These are phyloP conservation scores for Synanceia verrucosa DNA, from an alignment of 2,797 vertebrate species.

Conservation along the genomic window DNA sequence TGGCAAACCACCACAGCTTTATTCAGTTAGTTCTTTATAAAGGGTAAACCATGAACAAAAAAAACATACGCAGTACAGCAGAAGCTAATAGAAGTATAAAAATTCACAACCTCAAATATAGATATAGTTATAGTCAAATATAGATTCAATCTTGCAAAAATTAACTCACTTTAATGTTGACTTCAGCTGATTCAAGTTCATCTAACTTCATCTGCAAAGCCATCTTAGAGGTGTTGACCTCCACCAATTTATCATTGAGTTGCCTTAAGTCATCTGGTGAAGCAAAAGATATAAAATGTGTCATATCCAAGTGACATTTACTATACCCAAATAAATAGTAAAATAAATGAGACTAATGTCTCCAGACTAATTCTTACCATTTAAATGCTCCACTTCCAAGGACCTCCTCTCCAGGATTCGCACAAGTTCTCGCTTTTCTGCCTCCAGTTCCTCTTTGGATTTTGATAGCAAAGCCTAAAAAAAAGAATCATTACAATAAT, in stretches of 20 bases:
- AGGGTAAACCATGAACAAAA: neutral
- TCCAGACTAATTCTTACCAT: slow-evolving; percentile 79
- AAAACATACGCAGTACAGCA: neutral
- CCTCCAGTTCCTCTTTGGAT: slow-evolving; percentile 91
- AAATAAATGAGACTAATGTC: fast-evolving
- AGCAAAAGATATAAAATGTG: slow-evolving; percentile 12
- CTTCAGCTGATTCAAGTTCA: slow-evolving; percentile 92
- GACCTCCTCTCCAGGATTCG: slow-evolving; percentile 90
- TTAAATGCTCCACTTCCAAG: slow-evolving; percentile 91
- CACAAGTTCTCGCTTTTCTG: slow-evolving; percentile 93
- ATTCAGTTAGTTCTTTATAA: neutral
- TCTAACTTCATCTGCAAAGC: slow-evolving; percentile 92
- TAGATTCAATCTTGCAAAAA: neutral
- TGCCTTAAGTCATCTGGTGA: slow-evolving; percentile 90
- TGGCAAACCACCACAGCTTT: neutral
- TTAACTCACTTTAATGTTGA: slow-evolving; percentile 90
- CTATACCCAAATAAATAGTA: neutral
- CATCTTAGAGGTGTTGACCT: slow-evolving; percentile 88
- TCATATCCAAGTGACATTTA: neutral
- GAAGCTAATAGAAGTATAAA: neutral
- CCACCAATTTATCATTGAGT: slow-evolving; percentile 90
- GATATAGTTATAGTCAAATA: neutral
- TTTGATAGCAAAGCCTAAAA: slow-evolving; percentile 87
- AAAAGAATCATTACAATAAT: neutral
- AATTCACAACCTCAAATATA: neutral